A percentile compares a stretch with the other conserved stretches of the same genome.
phyloP scores from a whole-genome alignment of 2,888 invertebrate species.

The Theretra japonica region DNA sequence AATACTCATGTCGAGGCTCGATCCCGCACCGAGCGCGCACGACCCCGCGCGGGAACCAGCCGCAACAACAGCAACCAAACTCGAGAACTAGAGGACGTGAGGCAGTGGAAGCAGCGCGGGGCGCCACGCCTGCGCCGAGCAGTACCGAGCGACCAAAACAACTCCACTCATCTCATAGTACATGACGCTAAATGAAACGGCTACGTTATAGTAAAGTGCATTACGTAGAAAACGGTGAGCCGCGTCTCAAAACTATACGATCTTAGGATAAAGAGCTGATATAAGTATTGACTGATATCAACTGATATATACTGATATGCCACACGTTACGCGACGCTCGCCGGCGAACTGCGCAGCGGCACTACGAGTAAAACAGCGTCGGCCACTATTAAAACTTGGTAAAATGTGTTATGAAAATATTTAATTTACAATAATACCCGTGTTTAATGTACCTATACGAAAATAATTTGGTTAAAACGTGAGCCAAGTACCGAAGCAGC shows the following conservation, averaged over 20 bases:
- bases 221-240: conserved; percentile 54
- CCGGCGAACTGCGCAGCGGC: background rate
- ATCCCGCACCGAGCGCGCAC: no score
- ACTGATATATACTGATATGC: conserved; percentile 55
- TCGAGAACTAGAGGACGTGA: background rate
- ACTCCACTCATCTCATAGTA: background rate
- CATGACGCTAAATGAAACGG: conserved; percentile 16
- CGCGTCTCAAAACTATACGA: conserved; percentile 57
- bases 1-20: background rate
- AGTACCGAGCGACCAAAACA: background rate
- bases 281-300: conserved; percentile 26
- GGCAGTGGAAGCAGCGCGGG: background rate
- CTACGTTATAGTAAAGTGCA: background rate
- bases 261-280: conserved; percentile 36
- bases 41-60: background rate
- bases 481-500: background rate
- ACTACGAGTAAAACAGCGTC: conserved; percentile 24
- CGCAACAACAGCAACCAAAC: background rate
- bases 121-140: background rate
- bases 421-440: conserved; percentile 5
- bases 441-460: conserved; percentile 21
- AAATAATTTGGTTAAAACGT: conserved; percentile 25
- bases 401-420: conserved; percentile 26
- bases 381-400: conserved; percentile 26
- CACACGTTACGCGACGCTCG: conserved; percentile 35